Evolutionary conservation across 2,797 vertebrate species (phyloP).

Genomic region (Pitangus sulphuratus): DNA sequence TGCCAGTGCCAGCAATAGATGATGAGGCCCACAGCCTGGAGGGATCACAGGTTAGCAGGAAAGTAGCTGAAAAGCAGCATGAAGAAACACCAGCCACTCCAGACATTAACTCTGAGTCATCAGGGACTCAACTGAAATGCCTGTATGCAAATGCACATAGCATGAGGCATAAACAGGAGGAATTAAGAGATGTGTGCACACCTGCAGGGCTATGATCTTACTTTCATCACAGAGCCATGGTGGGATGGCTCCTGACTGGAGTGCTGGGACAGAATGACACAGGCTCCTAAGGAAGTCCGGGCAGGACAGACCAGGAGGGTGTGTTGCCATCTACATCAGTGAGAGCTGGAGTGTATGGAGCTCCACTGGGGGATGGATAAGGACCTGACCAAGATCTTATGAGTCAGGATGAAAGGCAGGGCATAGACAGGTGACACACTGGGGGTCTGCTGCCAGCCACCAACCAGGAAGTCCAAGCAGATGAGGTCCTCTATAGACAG

Average conservation of each 20-base stretch:
- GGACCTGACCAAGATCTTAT: background rate
- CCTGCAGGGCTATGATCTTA: background rate
- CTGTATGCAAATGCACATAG: background rate
- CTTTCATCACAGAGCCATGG: background rate
- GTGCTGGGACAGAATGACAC: background rate
- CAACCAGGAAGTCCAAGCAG: background rate
- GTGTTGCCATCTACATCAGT: background rate
- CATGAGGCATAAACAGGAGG: background rate
- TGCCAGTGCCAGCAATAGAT: background rate
- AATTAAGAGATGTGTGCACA: background rate
- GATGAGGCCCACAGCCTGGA: background rate
- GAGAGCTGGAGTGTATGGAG: background rate
- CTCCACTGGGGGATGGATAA: background rate
- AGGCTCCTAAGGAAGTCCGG: background rate
- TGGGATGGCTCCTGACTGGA: background rate
- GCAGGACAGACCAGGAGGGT: background rate
- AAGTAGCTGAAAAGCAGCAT: background rate
- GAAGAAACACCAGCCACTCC: background rate
- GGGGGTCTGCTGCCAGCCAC: background rate
- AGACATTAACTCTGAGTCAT: background rate
- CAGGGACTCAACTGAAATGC: background rate
- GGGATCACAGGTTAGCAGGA: background rate
- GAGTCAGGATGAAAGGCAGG: background rate
- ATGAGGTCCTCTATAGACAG: background rate
- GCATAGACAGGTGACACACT: background rate